Base-by-base conservation (phyloP, 2,797 vertebrate genomes). In the Thalassophryne amazonica region DNA sequence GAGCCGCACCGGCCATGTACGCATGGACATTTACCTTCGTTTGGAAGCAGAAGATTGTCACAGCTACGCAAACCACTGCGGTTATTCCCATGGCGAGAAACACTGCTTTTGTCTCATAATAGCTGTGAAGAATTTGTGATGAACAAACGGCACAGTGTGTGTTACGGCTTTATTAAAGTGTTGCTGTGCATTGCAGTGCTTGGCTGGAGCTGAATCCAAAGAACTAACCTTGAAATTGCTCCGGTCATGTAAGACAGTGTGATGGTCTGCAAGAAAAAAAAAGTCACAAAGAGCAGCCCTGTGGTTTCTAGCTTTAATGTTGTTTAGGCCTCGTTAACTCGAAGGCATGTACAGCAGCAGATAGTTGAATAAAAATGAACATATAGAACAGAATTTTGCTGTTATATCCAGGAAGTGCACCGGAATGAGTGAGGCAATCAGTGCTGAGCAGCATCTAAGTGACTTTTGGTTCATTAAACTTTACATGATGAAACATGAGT, bases 41-140 rank as follows among this genome's bases (percentile, higher is more conserved):
- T 84, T 99, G 97, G 81, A 98, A 96, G 88, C 96, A 96, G 92
- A 99, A 98, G 88, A 98, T 52, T 27, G 96, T 98, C 68, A 98
- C 95, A 0, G 88, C 50, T 14, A 95, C 76, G 68, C 95, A 92
- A 42, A 98, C 94, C 0, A 97, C 62, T 2, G 92, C 91, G 0
- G 95, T 98, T 86, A 99, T 96, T 50, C 93, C 81, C 80, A 97
- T 87, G 12, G 93, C 89, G 0, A 98, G 80, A 61, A 98, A 83
- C 77, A 99, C 95, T 0, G 95, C 92, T 25, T 88, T 93, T 3
- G 96, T 95, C 3, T 62, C 14, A 50, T 96, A 89, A 68, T 69
- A 92, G 61, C 96, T 99, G 86, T 0, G 28, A 70, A 29, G 33
- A 46, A 72, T 1, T 41, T 19, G 28, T 41, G 17, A 7, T 6